Percentiles rank a stretch among this genome's conserved stretches.
Evolutionary conservation across 1,140 invertebrate genomes (phyloP).

Genomic region (Antheraea pernyi): DNA sequence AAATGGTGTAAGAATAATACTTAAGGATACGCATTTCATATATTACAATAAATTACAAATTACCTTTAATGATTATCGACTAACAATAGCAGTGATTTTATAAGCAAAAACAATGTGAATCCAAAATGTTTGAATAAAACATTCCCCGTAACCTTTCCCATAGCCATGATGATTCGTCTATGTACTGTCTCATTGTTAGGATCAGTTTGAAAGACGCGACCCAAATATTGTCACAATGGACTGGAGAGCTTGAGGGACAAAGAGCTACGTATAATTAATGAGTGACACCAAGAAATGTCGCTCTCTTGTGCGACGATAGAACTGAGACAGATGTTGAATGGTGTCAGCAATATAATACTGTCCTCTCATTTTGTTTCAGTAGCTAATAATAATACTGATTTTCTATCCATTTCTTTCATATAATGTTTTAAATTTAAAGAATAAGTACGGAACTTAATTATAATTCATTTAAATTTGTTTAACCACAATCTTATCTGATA

Average conservation of each 20-base stretch:
- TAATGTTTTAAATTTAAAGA: no score
- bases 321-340: slow-evolving; percentile 25
- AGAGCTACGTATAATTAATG: slow-evolving; percentile 73
- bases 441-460: no score
- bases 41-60: background rate
- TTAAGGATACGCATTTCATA: no score
- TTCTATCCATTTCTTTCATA: no score
- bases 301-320: slow-evolving; percentile 43
- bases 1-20: no score
- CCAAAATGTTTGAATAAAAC: background rate
- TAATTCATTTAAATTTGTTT: no score
- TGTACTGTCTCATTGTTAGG: slow-evolving; percentile 53
- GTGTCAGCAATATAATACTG: background rate
- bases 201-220: slow-evolving; percentile 60
- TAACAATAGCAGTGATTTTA: background rate
- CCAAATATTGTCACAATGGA: slow-evolving; percentile 74
- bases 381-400: no score
- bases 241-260: slow-evolving; percentile 58
- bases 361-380: no score
- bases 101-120: background rate
- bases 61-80: background rate
- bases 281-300: slow-evolving; percentile 67
- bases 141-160: slow-evolving; percentile 53
- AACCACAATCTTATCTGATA: no score
- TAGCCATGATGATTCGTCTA: slow-evolving; percentile 59